A percentile compares a stretch with the other conserved stretches of the same genome.
phyloP scores from a whole-genome alignment of 2,113 vertebrate genomes.

The Cottus gobio region DNA sequence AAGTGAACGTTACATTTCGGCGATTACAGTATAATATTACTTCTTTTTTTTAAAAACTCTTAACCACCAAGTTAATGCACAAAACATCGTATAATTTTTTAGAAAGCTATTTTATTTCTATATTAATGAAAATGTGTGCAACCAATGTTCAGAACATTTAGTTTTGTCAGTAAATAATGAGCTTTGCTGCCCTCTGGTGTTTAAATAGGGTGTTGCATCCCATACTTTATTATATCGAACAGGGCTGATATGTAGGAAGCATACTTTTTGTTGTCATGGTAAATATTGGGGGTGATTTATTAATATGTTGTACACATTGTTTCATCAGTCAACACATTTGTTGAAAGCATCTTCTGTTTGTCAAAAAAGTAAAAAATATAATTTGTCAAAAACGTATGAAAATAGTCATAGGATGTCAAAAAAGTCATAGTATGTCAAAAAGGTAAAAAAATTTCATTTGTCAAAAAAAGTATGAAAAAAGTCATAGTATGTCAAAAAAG shows the following conservation, averaged over 20 bases:
- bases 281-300: neutral
- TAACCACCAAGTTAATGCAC: fast-evolving
- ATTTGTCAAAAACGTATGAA: no score
- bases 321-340: neutral
- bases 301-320: neutral
- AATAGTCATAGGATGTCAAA: no score
- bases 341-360: neutral
- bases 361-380: no score
- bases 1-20: neutral
- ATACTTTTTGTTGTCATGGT: neutral
- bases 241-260: neutral
- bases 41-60: neutral
- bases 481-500: no score
- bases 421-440: no score
- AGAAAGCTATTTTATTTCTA: neutral
- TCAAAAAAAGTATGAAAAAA: no score
- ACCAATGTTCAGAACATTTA: neutral
- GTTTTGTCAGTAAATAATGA: neutral
- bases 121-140: neutral
- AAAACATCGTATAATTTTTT: neutral
- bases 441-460: no score
- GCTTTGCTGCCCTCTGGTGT: slow-evolving; percentile 60
- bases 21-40: no score
- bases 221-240: neutral
- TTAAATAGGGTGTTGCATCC: neutral